Evolutionary conservation across 2,113 vertebrate species (phyloP).

Genomic region (Gavialis gangeticus): DNA sequence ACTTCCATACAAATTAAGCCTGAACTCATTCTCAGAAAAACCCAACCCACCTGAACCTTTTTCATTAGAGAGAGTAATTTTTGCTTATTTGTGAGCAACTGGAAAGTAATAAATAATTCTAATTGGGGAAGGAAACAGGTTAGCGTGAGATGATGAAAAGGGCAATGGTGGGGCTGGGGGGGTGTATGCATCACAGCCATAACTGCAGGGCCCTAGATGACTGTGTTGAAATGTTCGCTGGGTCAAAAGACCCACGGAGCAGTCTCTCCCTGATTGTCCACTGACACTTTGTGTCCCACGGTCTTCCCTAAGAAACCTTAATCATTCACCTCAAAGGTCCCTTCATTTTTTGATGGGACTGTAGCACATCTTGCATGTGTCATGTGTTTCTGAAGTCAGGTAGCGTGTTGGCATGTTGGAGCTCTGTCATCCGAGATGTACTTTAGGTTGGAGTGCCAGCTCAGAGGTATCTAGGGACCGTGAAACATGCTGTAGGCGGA

Average conservation of each 20-base stretch:
- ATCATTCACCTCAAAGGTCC: not conserved
- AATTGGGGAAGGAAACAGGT: not conserved
- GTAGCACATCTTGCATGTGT: not conserved
- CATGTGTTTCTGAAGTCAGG: not conserved
- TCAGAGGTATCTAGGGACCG: not conserved
- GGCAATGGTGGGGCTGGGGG: not conserved
- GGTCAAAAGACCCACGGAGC: not conserved
- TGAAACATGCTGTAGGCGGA: not conserved
- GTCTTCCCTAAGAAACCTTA: not conserved
- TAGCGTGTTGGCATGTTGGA: not conserved
- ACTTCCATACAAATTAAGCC: not conserved
- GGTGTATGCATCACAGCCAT: not conserved
- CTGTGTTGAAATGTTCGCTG: rapidly evolving
- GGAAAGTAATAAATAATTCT: not conserved
- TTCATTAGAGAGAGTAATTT: not conserved
- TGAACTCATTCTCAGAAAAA: not conserved
- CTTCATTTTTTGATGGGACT: not conserved
- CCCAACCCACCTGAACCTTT: not conserved
- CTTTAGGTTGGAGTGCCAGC: not conserved
- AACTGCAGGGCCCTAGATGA: not conserved
- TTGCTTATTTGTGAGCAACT: not conserved
- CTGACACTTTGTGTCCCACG: not conserved
- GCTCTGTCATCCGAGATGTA: not conserved
- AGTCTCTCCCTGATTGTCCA: not conserved
- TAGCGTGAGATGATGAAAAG: not conserved